phyloP scores from a whole-genome alignment of 2,113 vertebrate genomes.

The Bucco capensis region DNA sequence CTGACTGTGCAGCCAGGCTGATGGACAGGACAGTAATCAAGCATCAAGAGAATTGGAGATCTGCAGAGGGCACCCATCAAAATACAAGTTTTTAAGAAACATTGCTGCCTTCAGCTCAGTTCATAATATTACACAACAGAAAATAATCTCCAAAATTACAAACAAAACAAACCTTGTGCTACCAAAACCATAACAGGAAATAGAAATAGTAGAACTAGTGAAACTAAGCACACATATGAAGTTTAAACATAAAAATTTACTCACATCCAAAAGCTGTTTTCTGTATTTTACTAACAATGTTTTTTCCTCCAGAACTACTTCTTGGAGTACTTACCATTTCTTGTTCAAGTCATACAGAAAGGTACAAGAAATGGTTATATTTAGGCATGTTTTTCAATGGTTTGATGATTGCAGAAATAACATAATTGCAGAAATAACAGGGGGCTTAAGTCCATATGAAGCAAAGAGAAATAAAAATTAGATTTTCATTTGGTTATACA shows the following conservation, averaged over 20 bases:
- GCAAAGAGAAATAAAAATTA: not conserved
- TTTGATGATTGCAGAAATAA: not conserved
- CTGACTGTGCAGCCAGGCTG: not conserved
- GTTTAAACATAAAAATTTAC: not conserved
- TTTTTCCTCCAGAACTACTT: not conserved
- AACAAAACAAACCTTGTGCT: not conserved
- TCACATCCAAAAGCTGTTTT: not conserved
- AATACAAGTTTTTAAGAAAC: not conserved
- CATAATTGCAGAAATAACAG: not conserved
- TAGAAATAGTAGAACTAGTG: not conserved
- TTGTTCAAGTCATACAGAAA: not conserved
- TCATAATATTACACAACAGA: not conserved
- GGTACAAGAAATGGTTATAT: not conserved
- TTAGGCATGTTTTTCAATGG: not conserved
- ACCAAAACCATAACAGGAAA: conserved; percentile 20
- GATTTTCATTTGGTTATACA: not conserved
- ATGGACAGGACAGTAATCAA: not conserved
- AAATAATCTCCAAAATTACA: not conserved
- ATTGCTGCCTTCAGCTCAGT: not conserved
- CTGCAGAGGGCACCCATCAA: not conserved
- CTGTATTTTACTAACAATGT: not conserved
- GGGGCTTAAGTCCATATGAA: not conserved
- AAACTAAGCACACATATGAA: not conserved
- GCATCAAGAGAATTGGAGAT: not conserved
- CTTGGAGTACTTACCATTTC: not conserved